Base-by-base conservation (phyloP, 2,888 invertebrate genomes). In the Lithophane socia region DNA sequence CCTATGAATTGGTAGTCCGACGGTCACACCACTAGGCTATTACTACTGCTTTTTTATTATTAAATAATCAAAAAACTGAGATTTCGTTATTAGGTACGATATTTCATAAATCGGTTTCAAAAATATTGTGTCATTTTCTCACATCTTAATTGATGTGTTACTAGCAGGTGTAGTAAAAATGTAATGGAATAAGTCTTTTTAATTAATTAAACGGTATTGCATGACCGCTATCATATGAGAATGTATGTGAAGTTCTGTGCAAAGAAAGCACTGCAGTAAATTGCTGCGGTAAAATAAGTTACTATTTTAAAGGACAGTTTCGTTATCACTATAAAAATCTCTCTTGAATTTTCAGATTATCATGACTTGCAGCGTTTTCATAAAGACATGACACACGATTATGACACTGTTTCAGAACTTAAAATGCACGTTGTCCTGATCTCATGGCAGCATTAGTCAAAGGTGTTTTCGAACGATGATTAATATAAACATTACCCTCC, bases 231-330 rank as follows among this genome's bases (percentile, higher is more conserved):
- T 73, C 44, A n/a, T 68, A 68, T 60, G 49, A 84, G 80, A 74
- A 80, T 64, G 44, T 72, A 69, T 69, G 74, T 79, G 75, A 61
- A 84, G 80, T 68, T 71, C 24, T 84, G 80, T 74, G 64, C 58
- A 83, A 82, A 82, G 79, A 84, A 79, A 79, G 63, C 74, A 70
- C 73, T 79, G 82, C 82, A 13, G 66, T 67, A 60, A 71, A 80
- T 77, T 58, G 61, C 68, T 74, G 74, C 82, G 37, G 80, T 72
- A 75, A 75, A 82, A 80, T 82, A 79, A 82, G 54, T 82, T n/a
- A n/a, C n/a, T n/a, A n/a, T n/a, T n/a, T n/a, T 49, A 75, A 72
- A 75, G 13, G 84, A 75, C 82, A 84, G 67, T 84, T 80, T 80
- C 44, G 18, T 79, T 71, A 73, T 73, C 71, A 68, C 64, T 64